Conservation (phyloP, 2,888 invertebrate species). For the Dryocosmus kuriphilus region DNA sequence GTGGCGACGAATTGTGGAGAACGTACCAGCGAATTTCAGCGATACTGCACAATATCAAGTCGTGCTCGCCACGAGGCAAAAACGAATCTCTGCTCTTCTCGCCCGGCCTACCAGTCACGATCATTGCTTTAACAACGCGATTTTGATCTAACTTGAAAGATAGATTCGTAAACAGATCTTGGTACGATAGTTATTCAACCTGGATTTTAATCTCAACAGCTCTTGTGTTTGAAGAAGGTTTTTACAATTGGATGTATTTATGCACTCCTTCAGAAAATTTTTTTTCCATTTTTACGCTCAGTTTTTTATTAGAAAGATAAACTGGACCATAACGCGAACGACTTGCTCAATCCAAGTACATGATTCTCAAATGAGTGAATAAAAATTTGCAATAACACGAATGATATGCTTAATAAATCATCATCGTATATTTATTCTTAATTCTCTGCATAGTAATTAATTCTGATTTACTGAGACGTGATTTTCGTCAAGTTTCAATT, state of each 20-base stretch:
- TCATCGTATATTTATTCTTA: too few relatives aligned
- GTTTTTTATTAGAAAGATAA: too few relatives aligned
- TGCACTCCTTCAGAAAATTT: too few relatives aligned
- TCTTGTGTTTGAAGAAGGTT: background rate
- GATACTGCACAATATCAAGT: conserved; percentile 42
- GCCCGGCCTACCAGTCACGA: conserved; percentile 55
- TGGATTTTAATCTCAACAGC: background rate
- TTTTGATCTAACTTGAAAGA: conserved; percentile 40
- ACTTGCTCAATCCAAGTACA: too few relatives aligned
- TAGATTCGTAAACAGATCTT: conserved; percentile 43
- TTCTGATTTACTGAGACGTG: too few relatives aligned
- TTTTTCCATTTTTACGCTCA: too few relatives aligned
- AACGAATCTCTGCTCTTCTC: conserved; percentile 50
- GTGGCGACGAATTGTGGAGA: conserved; percentile 36
- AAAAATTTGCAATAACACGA: too few relatives aligned
- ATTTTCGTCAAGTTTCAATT: too few relatives aligned
- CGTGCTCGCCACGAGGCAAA: conserved; percentile 59
- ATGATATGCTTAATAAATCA: background rate
- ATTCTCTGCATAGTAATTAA: too few relatives aligned
- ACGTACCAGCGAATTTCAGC: conserved; percentile 7
- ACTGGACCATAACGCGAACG: too few relatives aligned
- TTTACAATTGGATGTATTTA: background rate
- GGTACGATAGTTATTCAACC: background rate
- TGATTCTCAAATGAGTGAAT: too few relatives aligned
- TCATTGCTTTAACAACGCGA: conserved; percentile 47